Percentiles rank a stretch among this genome's conserved stretches.
Conservation (phyloP, 2,888 invertebrate genomes). For the Axea sp. region DNA sequence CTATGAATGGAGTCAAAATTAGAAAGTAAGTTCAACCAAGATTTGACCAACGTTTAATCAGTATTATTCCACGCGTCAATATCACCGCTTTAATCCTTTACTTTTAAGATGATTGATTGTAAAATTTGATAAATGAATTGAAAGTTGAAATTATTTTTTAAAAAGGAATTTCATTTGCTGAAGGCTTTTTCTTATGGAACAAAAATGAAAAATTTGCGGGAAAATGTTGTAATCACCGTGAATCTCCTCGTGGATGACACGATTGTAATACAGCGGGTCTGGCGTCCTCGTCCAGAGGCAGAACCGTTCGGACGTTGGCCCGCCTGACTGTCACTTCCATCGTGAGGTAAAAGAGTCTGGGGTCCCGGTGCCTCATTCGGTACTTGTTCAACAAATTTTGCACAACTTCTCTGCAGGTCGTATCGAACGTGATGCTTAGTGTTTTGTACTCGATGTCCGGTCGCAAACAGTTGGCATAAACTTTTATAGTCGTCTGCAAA, state of each 20-base stretch:
- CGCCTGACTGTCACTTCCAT: conserved; percentile 95
- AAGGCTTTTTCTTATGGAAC: too few species aligned
- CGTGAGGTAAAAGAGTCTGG: conserved; percentile 94
- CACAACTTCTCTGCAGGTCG: conserved; percentile 93
- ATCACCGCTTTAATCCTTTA: too few species aligned
- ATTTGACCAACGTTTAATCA: too few species aligned
- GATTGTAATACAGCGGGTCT: conserved; percentile 94
- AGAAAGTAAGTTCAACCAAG: too few species aligned
- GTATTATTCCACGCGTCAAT: too few species aligned
- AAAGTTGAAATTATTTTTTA: too few species aligned
- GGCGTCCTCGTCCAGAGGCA: conserved; percentile 92
- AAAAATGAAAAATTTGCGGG: neutral
- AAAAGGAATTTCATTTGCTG: too few species aligned
- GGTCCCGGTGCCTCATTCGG: conserved; percentile 94
- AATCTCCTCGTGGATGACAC: conserved; percentile 96
- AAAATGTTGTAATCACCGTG: conserved; percentile 82
- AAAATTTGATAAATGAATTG: too few species aligned
- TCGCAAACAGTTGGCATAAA: conserved; percentile 92
- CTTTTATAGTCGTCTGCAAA: conserved; percentile 93
- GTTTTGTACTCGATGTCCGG: conserved; percentile 98
- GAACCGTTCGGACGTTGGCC: conserved; percentile 89
- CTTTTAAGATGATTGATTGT: too few species aligned
- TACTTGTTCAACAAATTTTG: conserved; percentile 91
- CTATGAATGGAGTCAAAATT: neutral
- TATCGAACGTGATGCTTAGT: conserved; percentile 92